Conservation (phyloP, 2,797 vertebrate species). For the Numenius phaeopus region DNA sequence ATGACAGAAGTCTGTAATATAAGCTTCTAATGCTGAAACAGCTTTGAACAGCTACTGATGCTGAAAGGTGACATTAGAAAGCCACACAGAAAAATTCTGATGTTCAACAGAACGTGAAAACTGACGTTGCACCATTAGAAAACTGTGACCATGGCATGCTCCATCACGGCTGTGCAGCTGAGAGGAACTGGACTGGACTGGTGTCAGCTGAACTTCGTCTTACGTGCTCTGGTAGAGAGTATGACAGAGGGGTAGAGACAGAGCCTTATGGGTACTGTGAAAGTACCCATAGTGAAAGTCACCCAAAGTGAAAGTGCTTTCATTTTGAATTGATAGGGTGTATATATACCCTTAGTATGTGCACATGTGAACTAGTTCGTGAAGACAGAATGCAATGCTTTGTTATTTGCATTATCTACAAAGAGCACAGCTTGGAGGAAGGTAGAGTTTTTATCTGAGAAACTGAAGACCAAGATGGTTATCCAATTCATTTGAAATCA, state of each 20-base stretch:
- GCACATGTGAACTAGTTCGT: background rate
- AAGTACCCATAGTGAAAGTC: too few relatives aligned
- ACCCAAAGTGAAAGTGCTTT: background rate
- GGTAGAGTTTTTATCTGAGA: background rate
- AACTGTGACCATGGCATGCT: background rate
- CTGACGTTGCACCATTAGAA: background rate
- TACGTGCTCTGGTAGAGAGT: background rate
- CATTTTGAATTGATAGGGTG: background rate
- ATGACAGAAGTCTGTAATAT: rapidly evolving
- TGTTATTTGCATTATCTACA: background rate
- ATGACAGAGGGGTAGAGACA: background rate
- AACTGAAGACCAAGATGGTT: background rate
- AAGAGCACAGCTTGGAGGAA: background rate
- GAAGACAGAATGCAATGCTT: background rate
- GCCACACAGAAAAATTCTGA: background rate
- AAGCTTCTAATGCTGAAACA: background rate
- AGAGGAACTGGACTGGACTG: background rate
- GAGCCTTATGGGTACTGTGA: background rate
- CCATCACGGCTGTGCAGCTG: background rate
- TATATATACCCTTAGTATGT: rapidly evolving
- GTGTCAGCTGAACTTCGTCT: background rate
- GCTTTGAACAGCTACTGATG: background rate
- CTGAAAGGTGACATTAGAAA: background rate
- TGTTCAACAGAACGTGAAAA: rapidly evolving
- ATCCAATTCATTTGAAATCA: background rate